Evolutionary conservation across 2,797 vertebrate genomes (phyloP).

Genomic region (Crenichthys baileyi): DNA sequence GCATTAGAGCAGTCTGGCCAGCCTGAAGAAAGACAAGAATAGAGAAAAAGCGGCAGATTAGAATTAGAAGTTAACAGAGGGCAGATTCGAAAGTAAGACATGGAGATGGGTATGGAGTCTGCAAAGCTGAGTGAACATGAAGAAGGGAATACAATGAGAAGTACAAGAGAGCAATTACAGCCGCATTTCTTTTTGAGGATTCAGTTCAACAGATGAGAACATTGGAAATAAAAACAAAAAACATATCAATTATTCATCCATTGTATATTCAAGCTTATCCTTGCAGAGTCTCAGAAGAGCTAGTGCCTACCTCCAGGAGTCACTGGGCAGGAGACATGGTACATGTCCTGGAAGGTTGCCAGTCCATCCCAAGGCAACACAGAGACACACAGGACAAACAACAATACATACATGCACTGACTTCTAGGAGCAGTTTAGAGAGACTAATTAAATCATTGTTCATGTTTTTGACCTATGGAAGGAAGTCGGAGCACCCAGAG

Average conservation of each 20-base stretch:
- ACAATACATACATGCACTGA: background rate
- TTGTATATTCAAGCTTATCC: background rate
- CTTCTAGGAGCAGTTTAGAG: background rate
- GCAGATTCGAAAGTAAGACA: slow-evolving; percentile 1
- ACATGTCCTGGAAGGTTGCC: background rate
- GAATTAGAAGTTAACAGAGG: slow-evolving; percentile 35
- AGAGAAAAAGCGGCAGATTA: slow-evolving; percentile 16
- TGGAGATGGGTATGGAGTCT: background rate
- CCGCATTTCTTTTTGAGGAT: background rate
- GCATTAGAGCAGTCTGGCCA: slow-evolving; percentile 94
- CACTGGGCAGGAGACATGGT: background rate
- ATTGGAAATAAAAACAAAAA: background rate
- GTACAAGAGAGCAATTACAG: background rate
- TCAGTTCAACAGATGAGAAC: background rate
- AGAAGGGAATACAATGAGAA: background rate
- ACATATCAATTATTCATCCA: background rate
- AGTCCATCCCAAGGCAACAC: background rate
- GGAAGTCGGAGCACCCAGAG: too few relatives aligned
- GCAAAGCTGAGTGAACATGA: background rate
- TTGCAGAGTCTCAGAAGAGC: background rate
- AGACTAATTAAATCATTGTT: background rate
- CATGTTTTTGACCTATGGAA: background rate
- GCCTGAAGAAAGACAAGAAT: slow-evolving; percentile 66
- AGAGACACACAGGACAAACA: background rate
- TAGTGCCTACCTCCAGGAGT: background rate